Percentiles rank a stretch among this genome's conserved stretches.
phyloP scores from a whole-genome alignment of 2,113 vertebrate genomes.

The Prunella fulvescens region DNA sequence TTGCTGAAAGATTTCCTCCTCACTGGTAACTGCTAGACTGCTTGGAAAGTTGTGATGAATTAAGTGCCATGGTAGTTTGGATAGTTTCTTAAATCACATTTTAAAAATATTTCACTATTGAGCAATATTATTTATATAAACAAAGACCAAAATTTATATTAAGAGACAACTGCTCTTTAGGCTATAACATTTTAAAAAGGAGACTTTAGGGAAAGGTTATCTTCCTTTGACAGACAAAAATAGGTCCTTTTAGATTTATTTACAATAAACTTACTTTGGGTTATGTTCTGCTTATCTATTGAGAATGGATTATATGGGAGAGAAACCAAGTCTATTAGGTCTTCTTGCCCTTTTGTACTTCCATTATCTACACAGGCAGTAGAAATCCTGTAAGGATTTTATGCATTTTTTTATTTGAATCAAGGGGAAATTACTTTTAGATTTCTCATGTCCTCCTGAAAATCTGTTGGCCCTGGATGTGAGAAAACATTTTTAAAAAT shows the following conservation, averaged over 20 bases:
- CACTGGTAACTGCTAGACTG: not conserved
- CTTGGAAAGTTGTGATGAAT: conserved; percentile 23
- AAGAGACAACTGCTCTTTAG: not conserved
- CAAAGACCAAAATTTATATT: not conserved
- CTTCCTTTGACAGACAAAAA: not conserved
- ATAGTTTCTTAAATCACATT: not conserved
- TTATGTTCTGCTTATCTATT: not conserved
- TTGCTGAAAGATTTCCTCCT: not conserved
- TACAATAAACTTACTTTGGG: not conserved
- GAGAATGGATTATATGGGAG: not conserved
- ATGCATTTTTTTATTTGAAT: not conserved
- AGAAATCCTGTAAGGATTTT: not conserved
- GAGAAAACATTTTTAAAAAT: not conserved
- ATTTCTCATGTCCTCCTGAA: not conserved
- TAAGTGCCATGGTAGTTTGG: not conserved
- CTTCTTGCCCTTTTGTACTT: not conserved
- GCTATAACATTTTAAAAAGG: not conserved
- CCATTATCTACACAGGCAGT: not conserved
- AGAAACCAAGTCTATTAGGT: not conserved
- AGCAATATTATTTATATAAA: conserved; percentile 11
- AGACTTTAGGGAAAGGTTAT: not conserved
- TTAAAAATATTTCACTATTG: conserved; percentile 15
- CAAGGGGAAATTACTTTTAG: not conserved
- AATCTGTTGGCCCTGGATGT: not conserved
- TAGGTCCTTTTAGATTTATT: not conserved